These are phyloP conservation scores for Chironomus striatipennis DNA, from an alignment of 1,140 invertebrate genomes.

Conservation along the genomic window DNA sequence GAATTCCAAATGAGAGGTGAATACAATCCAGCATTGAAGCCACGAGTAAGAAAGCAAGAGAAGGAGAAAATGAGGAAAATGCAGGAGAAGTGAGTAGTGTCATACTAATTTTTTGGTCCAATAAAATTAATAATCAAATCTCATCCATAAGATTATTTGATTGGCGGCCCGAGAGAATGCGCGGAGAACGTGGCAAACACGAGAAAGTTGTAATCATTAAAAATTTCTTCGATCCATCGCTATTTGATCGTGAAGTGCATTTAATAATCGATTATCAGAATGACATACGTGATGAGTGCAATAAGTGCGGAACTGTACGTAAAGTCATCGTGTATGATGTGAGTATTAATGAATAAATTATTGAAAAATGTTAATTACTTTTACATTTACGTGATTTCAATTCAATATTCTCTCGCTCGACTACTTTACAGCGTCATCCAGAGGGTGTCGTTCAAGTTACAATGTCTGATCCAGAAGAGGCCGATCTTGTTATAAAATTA, in stretches of 20 bases:
- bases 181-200: slow-evolving; percentile 72
- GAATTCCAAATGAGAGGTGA: slow-evolving; percentile 92
- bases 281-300: slow-evolving; percentile 80
- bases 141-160: slow-evolving; percentile 66
- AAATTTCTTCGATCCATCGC: slow-evolving; percentile 83
- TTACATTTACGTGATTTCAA: slow-evolving; percentile 27
- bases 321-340: slow-evolving; percentile 92
- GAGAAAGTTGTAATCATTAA: slow-evolving; percentile 90
- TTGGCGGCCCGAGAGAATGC: slow-evolving; percentile 88
- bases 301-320: slow-evolving; percentile 85
- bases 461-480: slow-evolving; percentile 83
- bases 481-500: slow-evolving; percentile 79
- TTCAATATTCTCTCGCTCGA: too few species aligned
- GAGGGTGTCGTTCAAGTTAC: slow-evolving; percentile 90
- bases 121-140: slow-evolving; percentile 28
- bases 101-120: slow-evolving; percentile 26
- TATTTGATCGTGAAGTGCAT: slow-evolving; percentile 84
- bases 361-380: not conserved
- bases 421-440: slow-evolving; percentile 64
- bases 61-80: slow-evolving; percentile 86
- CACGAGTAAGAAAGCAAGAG: slow-evolving; percentile 84
- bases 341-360: slow-evolving; percentile 41
- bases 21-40: slow-evolving; percentile 90
- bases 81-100: slow-evolving; percentile 71
- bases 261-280: slow-evolving; percentile 86